A percentile compares a stretch with the other conserved stretches of the same genome.
Conservation (phyloP, 2,113 vertebrate species). For the Passerina amoena region DNA sequence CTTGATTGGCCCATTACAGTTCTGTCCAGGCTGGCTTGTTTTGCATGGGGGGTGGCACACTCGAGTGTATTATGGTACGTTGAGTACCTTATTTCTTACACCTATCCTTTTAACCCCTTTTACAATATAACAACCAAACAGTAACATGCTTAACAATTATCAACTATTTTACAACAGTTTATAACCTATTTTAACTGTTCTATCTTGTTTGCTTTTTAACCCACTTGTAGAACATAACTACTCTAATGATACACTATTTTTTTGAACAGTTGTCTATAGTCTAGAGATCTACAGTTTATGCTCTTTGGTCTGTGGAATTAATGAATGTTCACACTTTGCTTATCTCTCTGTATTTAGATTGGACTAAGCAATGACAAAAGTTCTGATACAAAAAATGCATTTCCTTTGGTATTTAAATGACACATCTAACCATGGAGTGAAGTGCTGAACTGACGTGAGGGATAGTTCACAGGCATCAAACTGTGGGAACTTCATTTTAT, state of each 20-base stretch:
- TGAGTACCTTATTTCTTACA: no score
- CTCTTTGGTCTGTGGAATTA: neutral
- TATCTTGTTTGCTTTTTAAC: neutral
- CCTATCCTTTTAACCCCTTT: no score
- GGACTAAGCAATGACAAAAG: neutral
- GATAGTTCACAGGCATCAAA: neutral
- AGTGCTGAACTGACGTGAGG: neutral
- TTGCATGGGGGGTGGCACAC: no score
- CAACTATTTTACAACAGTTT: no score
- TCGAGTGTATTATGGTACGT: no score
- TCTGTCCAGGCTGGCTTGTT: no score
- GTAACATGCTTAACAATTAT: no score
- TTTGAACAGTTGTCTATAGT: neutral
- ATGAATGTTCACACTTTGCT: neutral
- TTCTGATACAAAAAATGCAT: neutral
- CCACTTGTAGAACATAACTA: neutral
- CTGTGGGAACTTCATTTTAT: neutral
- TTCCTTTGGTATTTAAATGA: neutral
- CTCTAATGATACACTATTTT: neutral
- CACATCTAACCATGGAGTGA: neutral
- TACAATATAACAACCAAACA: no score
- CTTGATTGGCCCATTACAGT: no score
- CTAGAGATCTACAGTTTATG: neutral
- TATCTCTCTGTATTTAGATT: neutral
- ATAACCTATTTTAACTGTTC: no score